Percentiles rank a stretch among this genome's conserved stretches.
phyloP scores from a whole-genome alignment of 2,888 invertebrate genomes.

The Corythucha ciliata region DNA sequence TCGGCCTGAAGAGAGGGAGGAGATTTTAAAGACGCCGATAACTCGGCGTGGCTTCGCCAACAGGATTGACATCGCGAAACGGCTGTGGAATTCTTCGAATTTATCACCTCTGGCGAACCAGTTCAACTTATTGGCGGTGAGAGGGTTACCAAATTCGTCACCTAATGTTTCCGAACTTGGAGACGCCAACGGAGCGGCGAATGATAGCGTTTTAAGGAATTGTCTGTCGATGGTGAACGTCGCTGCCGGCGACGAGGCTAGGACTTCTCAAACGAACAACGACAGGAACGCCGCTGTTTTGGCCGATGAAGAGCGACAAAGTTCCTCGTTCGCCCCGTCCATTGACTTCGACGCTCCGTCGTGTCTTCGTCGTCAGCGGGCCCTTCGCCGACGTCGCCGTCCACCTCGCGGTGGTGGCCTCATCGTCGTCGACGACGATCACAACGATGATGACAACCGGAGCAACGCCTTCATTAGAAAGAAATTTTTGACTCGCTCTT shows the following conservation, averaged over 20 bases:
- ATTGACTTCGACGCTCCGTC: slow-evolving; percentile 32
- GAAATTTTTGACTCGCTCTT: slow-evolving; percentile 27
- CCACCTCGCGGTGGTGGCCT: too few species aligned
- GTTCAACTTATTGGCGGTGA: slow-evolving; percentile 42
- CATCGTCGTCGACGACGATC: slow-evolving; percentile 19
- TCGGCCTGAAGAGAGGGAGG: slow-evolving; percentile 22
- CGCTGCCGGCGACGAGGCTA: slow-evolving; percentile 1
- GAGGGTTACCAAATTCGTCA: neutral
- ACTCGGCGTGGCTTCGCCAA: slow-evolving; percentile 16
- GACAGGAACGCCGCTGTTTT: slow-evolving; percentile 21
- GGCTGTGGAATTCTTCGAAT: slow-evolving; percentile 27
- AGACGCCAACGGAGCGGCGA: too few species aligned
- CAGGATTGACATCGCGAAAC: slow-evolving; percentile 20
- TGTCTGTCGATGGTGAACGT: slow-evolving; percentile 19
- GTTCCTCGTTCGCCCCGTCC: slow-evolving; percentile 26
- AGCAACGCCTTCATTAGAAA: too few species aligned
- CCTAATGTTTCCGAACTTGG: neutral
- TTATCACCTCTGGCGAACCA: slow-evolving; percentile 53
- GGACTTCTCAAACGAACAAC: slow-evolving; percentile 16
- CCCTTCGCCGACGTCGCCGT: slow-evolving; percentile 29
- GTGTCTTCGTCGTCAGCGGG: slow-evolving; percentile 32
- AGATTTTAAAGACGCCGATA: slow-evolving; percentile 26
- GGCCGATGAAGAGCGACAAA: slow-evolving; percentile 19
- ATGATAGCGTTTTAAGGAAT: too few species aligned
- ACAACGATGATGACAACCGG: too few species aligned